Conservation (phyloP, 1,140 invertebrate genomes). For the Drosophila busckii region DNA sequence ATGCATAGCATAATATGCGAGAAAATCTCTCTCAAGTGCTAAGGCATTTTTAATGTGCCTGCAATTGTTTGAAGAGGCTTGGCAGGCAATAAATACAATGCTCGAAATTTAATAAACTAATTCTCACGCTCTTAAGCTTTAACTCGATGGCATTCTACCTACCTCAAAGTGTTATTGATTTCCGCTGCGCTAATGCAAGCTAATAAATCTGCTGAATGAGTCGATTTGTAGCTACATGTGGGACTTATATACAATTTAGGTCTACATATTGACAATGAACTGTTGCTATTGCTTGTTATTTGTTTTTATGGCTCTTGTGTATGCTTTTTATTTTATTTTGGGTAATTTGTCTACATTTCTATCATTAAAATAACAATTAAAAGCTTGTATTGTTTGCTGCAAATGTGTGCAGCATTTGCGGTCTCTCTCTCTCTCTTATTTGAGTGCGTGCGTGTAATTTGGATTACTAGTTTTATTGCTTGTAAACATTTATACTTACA, state of each 20-base stretch:
- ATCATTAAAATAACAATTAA: conserved; percentile 78
- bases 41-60: too few relatives aligned
- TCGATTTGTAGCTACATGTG: conserved; percentile 56
- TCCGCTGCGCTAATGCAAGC: conserved; percentile 62
- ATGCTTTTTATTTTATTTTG: conserved; percentile 14
- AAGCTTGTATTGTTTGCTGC: conserved; percentile 50
- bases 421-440: conserved; percentile 58
- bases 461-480: conserved; percentile 67
- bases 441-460: conserved; percentile 24
- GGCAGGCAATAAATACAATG: too few relatives aligned
- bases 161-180: conserved; percentile 57
- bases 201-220: conserved; percentile 69
- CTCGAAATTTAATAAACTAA: too few relatives aligned
- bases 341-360: conserved; percentile 75
- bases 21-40: too few relatives aligned
- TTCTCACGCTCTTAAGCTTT: too few relatives aligned
- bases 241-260: conserved; percentile 30
- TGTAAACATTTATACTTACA: conserved; percentile 73
- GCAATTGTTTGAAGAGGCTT: too few relatives aligned
- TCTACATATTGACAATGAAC: conserved; percentile 62
- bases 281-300: conserved; percentile 75
- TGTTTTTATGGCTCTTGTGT: conserved; percentile 61
- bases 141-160: conserved; percentile 2
- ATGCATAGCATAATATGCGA: too few relatives aligned
- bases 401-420: conserved; percentile 66